Percentiles rank a stretch among this genome's conserved stretches.
These are phyloP conservation scores for Donacobius atricapilla DNA, from an alignment of 2,113 vertebrate species.

Conservation along the genomic window DNA sequence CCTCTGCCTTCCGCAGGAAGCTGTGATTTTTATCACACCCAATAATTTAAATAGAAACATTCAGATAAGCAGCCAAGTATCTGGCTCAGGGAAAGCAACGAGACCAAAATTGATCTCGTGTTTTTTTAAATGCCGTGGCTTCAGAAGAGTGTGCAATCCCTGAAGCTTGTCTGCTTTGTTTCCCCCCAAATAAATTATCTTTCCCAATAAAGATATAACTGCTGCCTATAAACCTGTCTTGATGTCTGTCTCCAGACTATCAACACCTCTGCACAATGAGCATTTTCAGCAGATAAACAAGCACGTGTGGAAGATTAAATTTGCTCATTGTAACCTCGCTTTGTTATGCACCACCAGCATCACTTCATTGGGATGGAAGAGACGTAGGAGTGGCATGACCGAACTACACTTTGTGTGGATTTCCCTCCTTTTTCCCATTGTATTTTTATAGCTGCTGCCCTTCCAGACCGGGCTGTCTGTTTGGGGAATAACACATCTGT, in stretches of 20 bases:
- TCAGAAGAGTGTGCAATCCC: not conserved
- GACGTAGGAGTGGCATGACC: not conserved
- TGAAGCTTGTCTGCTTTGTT: conserved; percentile 8
- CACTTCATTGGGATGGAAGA: not conserved
- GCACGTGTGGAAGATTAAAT: not conserved
- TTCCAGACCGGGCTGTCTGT: not conserved
- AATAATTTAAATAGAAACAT: conserved; percentile 47
- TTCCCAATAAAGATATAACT: conserved; percentile 47
- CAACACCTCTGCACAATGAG: not conserved
- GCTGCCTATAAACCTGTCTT: conserved; percentile 59
- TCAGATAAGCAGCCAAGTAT: conserved; percentile 46
- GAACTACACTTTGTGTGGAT: not conserved
- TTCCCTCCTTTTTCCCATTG: not conserved
- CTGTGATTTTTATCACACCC: conserved; percentile 52
- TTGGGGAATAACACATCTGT: not conserved
- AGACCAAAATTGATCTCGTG: conserved; percentile 18
- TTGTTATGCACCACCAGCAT: not conserved
- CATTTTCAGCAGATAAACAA: not conserved
- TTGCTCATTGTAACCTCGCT: not conserved
- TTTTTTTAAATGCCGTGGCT: conserved; percentile 22
- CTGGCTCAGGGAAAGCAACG: not conserved
- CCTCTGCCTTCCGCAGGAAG: conserved; percentile 14
- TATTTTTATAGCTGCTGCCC: not conserved
- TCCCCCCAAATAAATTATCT: conserved; percentile 25
- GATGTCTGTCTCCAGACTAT: conserved; percentile 45